A percentile compares a stretch with the other conserved stretches of the same genome.
These are phyloP conservation scores for Nesometra sesokonis DNA, from an alignment of 35 echinoderm and acorn worm genomes.

Conservation along the genomic window DNA sequence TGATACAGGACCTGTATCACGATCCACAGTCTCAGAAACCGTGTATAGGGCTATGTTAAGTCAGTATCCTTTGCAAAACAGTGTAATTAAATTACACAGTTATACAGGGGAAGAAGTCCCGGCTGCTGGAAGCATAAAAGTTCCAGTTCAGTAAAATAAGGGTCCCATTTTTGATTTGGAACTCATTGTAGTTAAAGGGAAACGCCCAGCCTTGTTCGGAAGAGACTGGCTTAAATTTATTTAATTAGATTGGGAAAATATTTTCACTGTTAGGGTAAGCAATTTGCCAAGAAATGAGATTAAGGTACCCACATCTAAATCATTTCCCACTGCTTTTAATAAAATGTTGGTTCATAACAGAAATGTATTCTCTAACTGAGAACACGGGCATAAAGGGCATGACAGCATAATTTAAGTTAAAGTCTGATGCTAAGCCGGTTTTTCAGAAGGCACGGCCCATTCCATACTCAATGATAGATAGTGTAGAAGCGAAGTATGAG, in stretches of 20 bases:
- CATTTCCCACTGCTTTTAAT: background rate
- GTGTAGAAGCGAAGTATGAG: background rate
- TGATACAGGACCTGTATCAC: background rate
- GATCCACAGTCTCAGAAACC: background rate
- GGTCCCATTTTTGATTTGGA: background rate
- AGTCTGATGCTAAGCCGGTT: background rate
- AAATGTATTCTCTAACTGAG: background rate
- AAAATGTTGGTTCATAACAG: background rate
- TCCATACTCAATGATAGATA: background rate
- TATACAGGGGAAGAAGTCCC: background rate
- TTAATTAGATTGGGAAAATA: conserved; percentile 20
- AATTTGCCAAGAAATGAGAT: background rate
- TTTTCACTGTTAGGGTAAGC: conserved; percentile 5
- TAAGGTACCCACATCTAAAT: background rate
- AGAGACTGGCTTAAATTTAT: background rate
- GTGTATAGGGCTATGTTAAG: background rate
- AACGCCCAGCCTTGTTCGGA: conserved; percentile 12
- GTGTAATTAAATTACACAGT: background rate
- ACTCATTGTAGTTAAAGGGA: conserved; percentile 3
- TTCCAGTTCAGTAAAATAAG: conserved; percentile 12
- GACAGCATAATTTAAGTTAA: background rate
- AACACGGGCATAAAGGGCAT: background rate
- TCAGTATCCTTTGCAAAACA: background rate
- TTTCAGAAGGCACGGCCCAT: background rate
- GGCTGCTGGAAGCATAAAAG: background rate